A percentile compares a stretch with the other conserved stretches of the same genome.
phyloP scores from a whole-genome alignment of 1,140 invertebrate genomes.

The Centruroides sculpturatus region DNA sequence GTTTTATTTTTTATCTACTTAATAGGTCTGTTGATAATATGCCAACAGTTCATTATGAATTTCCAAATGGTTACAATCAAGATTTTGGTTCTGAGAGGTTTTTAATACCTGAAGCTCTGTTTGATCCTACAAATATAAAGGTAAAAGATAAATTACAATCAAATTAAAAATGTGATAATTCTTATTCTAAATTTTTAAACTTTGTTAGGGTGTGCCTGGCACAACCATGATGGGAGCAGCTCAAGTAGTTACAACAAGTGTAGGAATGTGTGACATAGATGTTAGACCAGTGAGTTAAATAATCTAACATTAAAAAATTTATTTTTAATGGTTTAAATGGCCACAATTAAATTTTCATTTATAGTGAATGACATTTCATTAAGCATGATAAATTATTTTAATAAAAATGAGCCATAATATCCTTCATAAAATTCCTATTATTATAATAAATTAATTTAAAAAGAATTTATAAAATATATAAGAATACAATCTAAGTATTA shows the following conservation, averaged over 20 bases:
- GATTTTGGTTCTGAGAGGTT: conserved; percentile 80
- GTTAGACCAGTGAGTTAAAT: conserved; percentile 55
- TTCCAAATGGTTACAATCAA: conserved; percentile 84
- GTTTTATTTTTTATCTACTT: conserved; percentile 4
- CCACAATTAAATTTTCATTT: no score
- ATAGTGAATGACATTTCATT: no score
- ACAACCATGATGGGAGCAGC: conserved; percentile 52
- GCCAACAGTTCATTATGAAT: conserved; percentile 78
- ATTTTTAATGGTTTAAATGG: no score
- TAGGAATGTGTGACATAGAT: conserved; percentile 89
- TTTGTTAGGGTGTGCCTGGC: conserved; percentile 25
- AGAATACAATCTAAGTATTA: no score
- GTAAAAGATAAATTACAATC: conserved; percentile 16
- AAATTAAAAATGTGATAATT: not conserved
- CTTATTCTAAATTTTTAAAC: no score
- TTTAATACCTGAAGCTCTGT: conserved; percentile 75
- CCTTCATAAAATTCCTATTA: no score
- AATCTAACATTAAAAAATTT: no score
- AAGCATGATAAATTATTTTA: no score
- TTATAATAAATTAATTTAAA: no score
- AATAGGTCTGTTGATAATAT: conserved; percentile 49
- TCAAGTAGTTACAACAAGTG: conserved; percentile 68
- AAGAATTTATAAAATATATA: no score
- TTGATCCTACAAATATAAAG: conserved; percentile 55
- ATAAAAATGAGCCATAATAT: no score